Percentiles rank a stretch among this genome's conserved stretches.
Conservation (phyloP, 2,113 vertebrate species). For the Miniopterus natalensis region DNA sequence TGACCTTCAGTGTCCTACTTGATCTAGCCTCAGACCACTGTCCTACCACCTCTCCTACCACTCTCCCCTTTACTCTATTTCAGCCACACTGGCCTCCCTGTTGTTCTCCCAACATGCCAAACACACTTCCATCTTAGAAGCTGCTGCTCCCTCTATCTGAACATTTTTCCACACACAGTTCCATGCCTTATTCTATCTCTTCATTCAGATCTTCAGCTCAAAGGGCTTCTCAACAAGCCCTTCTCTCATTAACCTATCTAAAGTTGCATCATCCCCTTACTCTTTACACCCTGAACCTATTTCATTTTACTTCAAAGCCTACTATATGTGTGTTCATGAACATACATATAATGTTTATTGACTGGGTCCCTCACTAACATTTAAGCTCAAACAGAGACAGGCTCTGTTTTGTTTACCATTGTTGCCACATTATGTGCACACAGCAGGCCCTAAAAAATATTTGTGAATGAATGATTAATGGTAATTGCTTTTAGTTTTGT, state of each 20-base stretch:
- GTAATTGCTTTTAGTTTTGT: neutral
- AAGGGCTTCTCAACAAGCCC: neutral
- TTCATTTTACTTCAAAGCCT: conserved; percentile 17
- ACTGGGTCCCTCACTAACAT: neutral
- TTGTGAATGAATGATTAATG: neutral
- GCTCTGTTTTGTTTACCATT: neutral
- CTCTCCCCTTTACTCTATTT: neutral
- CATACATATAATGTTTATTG: neutral
- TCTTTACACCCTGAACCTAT: neutral
- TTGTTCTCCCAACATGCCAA: neutral
- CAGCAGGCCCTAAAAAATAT: neutral
- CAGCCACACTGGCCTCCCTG: neutral
- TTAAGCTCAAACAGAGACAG: neutral
- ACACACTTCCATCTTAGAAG: neutral
- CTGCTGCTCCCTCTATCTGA: neutral
- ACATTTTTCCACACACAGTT: neutral
- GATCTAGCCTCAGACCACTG: neutral
- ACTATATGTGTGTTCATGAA: neutral
- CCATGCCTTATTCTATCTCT: neutral
- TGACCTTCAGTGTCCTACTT: neutral
- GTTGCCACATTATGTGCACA: neutral
- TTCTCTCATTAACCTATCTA: neutral
- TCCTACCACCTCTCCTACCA: neutral
- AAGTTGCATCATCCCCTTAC: neutral
- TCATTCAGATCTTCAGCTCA: neutral